Conservation (phyloP, 2,888 invertebrate genomes). For the Phlogophora meticulosa region DNA sequence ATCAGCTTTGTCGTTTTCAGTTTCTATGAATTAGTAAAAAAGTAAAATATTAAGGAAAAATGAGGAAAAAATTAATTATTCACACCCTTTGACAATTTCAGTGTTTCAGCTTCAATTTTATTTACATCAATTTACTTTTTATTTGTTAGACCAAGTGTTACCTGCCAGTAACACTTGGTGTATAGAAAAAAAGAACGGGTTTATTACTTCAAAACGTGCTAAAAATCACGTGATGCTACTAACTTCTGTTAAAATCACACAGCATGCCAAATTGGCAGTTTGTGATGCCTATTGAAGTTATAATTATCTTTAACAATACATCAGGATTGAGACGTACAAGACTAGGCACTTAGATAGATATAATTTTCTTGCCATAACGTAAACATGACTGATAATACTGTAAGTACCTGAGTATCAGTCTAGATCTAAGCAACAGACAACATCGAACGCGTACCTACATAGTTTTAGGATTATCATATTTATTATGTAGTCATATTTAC, state of each 20-base stretch:
- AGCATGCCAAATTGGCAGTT: constrained; percentile 18
- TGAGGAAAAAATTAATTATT: no score
- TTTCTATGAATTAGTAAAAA: no score
- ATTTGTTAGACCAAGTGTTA: no score
- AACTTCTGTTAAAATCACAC: constrained; percentile 32
- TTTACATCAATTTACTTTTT: background rate
- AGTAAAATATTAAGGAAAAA: no score
- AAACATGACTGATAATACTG: background rate
- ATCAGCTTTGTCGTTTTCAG: no score
- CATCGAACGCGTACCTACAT: background rate
- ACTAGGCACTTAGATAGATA: background rate
- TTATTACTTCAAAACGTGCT: background rate
- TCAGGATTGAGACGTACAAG: background rate
- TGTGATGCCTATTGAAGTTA: constrained; percentile 20
- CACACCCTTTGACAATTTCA: no score
- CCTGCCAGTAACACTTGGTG: no score
- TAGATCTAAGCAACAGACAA: background rate
- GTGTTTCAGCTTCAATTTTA: no score
- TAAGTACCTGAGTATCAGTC: background rate
- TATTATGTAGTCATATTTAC: background rate
- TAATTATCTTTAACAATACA: constrained; percentile 11
- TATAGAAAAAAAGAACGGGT: constrained; percentile 8
- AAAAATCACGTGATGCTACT: constrained; percentile 4
- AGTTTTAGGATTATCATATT: background rate
- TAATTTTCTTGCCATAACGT: background rate